These are phyloP conservation scores for Ceratina calcarata DNA, from an alignment of 1,140 invertebrate genomes.

Conservation along the genomic window DNA sequence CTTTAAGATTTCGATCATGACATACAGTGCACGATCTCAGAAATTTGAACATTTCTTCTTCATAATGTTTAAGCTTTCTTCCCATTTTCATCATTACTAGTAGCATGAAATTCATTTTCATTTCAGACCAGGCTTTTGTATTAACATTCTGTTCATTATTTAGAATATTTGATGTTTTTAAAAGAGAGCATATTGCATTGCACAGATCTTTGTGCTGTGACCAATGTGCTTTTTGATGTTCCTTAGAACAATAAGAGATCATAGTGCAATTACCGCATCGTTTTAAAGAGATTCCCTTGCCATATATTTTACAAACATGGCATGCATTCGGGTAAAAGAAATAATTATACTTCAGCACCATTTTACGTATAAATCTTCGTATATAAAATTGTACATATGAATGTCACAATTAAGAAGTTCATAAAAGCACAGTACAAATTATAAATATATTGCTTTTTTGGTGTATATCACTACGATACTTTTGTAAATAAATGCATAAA, in stretches of 20 bases:
- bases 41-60: constrained; percentile 72
- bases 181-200: constrained; percentile 53
- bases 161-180: constrained; percentile 36
- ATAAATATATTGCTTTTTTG: too few relatives aligned
- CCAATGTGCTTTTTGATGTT: constrained; percentile 74
- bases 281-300: constrained; percentile 59
- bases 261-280: constrained; percentile 70
- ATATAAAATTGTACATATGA: too few relatives aligned
- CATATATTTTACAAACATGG: constrained; percentile 69
- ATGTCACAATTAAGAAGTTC: too few relatives aligned
- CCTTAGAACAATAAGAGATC: constrained; percentile 70
- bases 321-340: constrained; percentile 70
- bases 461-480: too few relatives aligned
- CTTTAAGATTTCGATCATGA: constrained; percentile 55
- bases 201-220: constrained; percentile 71
- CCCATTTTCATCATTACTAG: constrained; percentile 56
- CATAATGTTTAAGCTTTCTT: constrained; percentile 61
- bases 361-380: background rate
- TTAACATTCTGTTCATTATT: constrained; percentile 34
- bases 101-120: constrained; percentile 69
- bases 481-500: too few relatives aligned
- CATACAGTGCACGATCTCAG: constrained; percentile 65
- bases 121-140: constrained; percentile 51
- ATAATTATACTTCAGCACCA: background rate
- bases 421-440: too few relatives aligned